phyloP scores from a whole-genome alignment of 2,888 invertebrate species.

The Patella caerulea region DNA sequence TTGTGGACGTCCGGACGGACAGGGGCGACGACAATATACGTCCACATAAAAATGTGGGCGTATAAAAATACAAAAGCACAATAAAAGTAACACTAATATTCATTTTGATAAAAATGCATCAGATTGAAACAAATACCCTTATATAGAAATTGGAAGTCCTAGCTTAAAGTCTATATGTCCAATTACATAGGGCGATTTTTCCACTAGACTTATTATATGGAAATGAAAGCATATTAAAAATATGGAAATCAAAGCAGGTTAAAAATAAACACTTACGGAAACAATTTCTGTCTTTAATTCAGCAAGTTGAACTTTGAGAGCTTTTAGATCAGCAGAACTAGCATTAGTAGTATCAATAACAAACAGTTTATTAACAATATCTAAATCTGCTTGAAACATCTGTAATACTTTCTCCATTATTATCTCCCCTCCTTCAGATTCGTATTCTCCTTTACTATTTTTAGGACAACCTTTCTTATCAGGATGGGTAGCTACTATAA shows the following conservation, averaged over 20 bases:
- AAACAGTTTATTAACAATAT: slow-evolving; percentile 75
- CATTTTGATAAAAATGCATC: no score
- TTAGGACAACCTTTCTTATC: slow-evolving; percentile 75
- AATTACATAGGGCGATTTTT: no score
- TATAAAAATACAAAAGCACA: not conserved
- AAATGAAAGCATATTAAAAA: no score
- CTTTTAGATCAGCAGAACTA: slow-evolving; percentile 77
- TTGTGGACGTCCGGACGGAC: no score
- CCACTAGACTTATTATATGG: no score
- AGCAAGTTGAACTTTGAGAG: slow-evolving; percentile 75
- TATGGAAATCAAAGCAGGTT: no score
- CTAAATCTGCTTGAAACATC: slow-evolving; percentile 76
- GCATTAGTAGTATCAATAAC: slow-evolving; percentile 78
- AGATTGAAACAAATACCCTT: not conserved
- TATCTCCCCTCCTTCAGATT: slow-evolving; percentile 75
- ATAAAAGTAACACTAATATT: not conserved
- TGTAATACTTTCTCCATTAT: slow-evolving; percentile 72
- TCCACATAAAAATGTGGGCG: no score
- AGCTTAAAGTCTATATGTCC: not conserved
- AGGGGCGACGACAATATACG: no score
- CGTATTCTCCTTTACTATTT: slow-evolving; percentile 76
- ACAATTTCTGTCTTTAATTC: slow-evolving; percentile 74
- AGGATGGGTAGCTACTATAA: slow-evolving; percentile 79
- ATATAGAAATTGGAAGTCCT: not conserved
- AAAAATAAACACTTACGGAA: slow-evolving; percentile 70